Conservation (phyloP, 2,113 vertebrate species). For the Xiphophorus couchianus region DNA sequence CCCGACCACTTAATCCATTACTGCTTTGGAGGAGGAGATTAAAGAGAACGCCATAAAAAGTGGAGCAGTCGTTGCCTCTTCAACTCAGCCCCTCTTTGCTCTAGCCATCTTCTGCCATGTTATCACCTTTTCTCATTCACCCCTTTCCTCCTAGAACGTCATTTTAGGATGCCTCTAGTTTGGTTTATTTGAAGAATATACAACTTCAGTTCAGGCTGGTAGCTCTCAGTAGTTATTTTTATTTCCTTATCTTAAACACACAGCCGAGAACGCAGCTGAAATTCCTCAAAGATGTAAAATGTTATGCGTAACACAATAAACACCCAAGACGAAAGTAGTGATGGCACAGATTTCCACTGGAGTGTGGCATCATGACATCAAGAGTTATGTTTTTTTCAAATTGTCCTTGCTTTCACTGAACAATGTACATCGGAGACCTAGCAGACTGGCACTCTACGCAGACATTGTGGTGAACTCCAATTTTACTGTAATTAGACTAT, state of each 20-base stretch:
- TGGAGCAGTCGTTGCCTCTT: conserved; percentile 15
- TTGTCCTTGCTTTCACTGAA: too few species aligned
- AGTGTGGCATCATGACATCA: too few species aligned
- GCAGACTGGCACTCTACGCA: not conserved
- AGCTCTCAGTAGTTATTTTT: too few species aligned
- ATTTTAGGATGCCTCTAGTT: not conserved
- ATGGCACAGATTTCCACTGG: too few species aligned
- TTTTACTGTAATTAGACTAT: not conserved
- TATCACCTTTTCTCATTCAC: not conserved
- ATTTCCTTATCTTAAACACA: too few species aligned
- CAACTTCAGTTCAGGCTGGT: not conserved
- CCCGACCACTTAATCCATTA: conserved; percentile 49
- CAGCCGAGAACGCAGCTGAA: not conserved
- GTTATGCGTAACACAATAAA: too few species aligned
- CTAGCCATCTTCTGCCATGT: conserved; percentile 5
- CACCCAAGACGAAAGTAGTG: too few species aligned
- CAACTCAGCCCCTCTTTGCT: not conserved
- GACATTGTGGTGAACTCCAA: not conserved
- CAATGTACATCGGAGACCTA: not conserved
- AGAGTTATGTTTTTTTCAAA: too few species aligned
- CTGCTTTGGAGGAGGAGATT: conserved; percentile 14
- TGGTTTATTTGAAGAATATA: not conserved
- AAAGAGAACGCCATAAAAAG: not conserved
- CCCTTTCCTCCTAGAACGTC: too few species aligned
- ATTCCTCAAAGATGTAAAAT: not conserved